Evolutionary conservation across 1,140 invertebrate genomes (phyloP).

Genomic region (Macrobrachium rosenbergii): DNA sequence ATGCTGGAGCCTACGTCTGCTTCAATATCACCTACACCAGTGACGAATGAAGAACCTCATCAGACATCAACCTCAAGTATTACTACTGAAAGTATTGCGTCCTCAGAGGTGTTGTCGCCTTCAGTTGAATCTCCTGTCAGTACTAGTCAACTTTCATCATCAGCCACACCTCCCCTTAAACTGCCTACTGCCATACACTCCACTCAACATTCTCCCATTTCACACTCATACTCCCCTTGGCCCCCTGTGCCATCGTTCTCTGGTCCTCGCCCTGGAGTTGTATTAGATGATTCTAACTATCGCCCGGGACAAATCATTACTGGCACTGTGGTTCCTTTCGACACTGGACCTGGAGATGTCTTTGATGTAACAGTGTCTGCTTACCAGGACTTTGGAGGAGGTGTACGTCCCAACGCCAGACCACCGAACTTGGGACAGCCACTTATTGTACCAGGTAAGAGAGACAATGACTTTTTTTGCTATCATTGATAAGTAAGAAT

Average conservation of each 20-base stretch:
- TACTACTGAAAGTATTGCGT: too few relatives aligned
- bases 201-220: neutral
- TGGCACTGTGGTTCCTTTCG: constrained; percentile 66
- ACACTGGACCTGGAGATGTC: constrained; percentile 76
- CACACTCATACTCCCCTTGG: neutral
- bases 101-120: too few relatives aligned
- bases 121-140: constrained; percentile 65
- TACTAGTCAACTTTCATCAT: constrained; percentile 67
- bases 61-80: neutral
- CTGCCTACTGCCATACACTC: constrained; percentile 10
- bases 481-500: too few relatives aligned
- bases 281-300: constrained; percentile 44
- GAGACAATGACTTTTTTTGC: too few relatives aligned
- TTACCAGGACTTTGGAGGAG: constrained; percentile 82
- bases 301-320: constrained; percentile 67
- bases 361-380: constrained; percentile 91
- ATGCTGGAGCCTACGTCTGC: too few relatives aligned
- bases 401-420: constrained; percentile 52
- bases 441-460: too few relatives aligned
- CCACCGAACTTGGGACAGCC: neutral
- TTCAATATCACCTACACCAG: too few relatives aligned
- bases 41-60: neutral
- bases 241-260: neutral
- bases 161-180: constrained; percentile 67
- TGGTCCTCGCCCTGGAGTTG: constrained; percentile 62